Evolutionary conservation across 2,113 vertebrate genomes (phyloP), one percentile per base, ranked within the genome.

Genomic region (Callospermophilus lateralis): DNA sequence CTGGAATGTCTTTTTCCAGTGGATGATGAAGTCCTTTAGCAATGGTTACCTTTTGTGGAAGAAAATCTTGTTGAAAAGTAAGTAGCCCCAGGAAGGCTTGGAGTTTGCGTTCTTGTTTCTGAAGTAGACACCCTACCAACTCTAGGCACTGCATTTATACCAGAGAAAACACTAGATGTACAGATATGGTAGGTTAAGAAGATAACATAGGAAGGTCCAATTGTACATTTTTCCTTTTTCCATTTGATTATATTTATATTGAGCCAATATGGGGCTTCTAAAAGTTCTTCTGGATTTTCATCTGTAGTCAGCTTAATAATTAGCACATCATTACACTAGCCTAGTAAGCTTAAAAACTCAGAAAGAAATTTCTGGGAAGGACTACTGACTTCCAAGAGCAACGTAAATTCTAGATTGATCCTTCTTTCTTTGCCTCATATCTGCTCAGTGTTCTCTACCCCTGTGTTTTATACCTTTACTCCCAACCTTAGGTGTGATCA

Each of bases 41-140:
- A 90, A 77, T 63, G 77, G 61, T 97, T 97, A 93, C 96, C 96
- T 97, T 97, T 97, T 97, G 74, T 91, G 89, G 95, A 97, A 97
- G 93, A 97, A 98, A 95, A 89, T 92, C 45, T 79, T 96, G 39
- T 91, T 94, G 89, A 97, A 94, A 89, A 74, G 68, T 58, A 93
- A 91, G 83, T 96, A 89, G 63, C 39, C 16, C 78, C 3, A 26
- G 42, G 70, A 86, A 63, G 55, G 30, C 61, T 87, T 67, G 68
- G 92, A 70, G 51, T 90, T 70, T 37, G 30, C 83, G 51, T 12
- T 90, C 58, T 90, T 95, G 34, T 68, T 90, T 93, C 94, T 95
- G 37, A 95, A 89, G n/a, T 42, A 80, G 83, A 78, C 42, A 30
- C 30, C 61, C 26, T 85, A 74, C 30, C 3, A 77, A 55, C 24